Evolutionary conservation across 2,113 vertebrate species (phyloP), one percentile per base, ranked within the genome.

Genomic region (Centropristis striata): DNA sequence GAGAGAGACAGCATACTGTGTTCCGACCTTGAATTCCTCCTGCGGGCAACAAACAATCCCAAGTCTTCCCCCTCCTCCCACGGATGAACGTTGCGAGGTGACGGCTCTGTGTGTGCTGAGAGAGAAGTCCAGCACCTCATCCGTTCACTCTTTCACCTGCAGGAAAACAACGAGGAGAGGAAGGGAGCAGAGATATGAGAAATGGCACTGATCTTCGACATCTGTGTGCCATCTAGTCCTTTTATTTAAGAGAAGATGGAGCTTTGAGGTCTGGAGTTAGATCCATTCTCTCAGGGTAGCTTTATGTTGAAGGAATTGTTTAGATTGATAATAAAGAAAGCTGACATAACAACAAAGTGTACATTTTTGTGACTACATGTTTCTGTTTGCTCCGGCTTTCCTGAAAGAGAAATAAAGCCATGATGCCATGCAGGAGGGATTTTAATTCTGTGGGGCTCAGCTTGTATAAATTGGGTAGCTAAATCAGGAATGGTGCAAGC

Each of bases 21-120:
- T 75, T 90, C 93, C 92, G 88, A 95, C 94, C 95, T 95, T 91
- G 90, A 88, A 65, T 90, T 90, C 83, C 76, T 89, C 86, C 90
- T 78, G 83, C 59, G 73, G 87, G 90, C 84, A 87, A 87, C 78
- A 90, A 89, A 90, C 87, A 93, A 88, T 88, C 78, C 75, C 55
- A 83, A 65, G 86, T 83, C 59, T 80, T 74, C 57, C 86, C 92
- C 79, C 68, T 86, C 90, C 89, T 88, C 84, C 78, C 70, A 80
- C 78, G 4, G 68, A 88, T 82, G 81, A 86, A 49, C 13, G 83
- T 55, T 68, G 77, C 85, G 79, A 90, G 90, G 87, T 90, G 89
- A 85, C 73, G 86, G 85, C 53, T 78, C 74, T 73, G 82, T 80
- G 71, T 25, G 53, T 4, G 42, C 71, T 21, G 89, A 83, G 71